Base-by-base conservation (phyloP, 1,140 invertebrate genomes). In the Microvelia longipes region DNA sequence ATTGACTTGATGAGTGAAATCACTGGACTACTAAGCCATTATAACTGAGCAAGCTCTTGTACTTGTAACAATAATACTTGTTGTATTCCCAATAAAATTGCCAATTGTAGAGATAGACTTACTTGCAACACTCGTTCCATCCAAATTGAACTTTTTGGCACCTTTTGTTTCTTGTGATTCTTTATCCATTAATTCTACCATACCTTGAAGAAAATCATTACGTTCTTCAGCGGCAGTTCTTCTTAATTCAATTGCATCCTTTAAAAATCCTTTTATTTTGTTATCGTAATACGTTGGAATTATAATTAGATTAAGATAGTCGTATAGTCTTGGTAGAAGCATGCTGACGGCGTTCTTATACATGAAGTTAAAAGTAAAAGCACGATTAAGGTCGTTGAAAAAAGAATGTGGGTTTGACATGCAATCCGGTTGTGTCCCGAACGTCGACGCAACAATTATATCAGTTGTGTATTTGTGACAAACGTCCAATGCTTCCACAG, bases 121-220 rank as follows among this genome's bases (percentile, higher is more conserved):
- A 50, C 35, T 50, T 50, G 35, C 35, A 50, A 50, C 5, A 11
- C 5, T 5, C 5, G 35, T 50, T 50, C 35, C 35, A 50, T 50
- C 35, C 5, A 11, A 11, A 19, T 50, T 50, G 19, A 11, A 50
- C 63, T 65, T 27, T 24, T 27, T 65, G 2, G 2, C 24, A n/a
- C 2, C 24, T 5, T 65, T 24, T 27, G 63, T 11, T 27, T 11
- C 24, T 24, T 13, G 11, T 24, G 2, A 2, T n/a, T 65, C 63
- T 24, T 78, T 84, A 74, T 82, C 78, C 75, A 82, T 84, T 63
- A 86, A 73, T 26, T 87, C 81, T 14, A 86, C 82, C 35, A 87
- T 75, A 0, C 85, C 76, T 74, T 86, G 83, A 75, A 87, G 79
- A 71, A 85, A 86, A 74, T 87, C 86, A 70, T 84, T 80, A 30